phyloP scores from a whole-genome alignment of 1,140 invertebrate genomes.

The Chelonus insularis region DNA sequence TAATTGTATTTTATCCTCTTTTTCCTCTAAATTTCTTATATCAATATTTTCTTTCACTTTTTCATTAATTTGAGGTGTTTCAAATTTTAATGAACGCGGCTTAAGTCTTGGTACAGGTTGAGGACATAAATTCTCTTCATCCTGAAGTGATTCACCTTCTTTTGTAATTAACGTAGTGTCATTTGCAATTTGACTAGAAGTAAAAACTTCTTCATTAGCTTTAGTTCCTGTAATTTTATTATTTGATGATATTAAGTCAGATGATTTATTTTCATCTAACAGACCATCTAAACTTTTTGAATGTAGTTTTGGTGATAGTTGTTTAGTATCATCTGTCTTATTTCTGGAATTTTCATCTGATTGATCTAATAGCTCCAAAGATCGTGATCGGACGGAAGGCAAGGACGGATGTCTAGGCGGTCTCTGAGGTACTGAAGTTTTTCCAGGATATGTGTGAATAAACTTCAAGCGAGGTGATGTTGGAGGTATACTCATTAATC shows the following conservation, averaged over 20 bases:
- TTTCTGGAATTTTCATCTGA: slow-evolving; percentile 26
- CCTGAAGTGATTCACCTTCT: slow-evolving; percentile 31
- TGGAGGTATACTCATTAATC: slow-evolving; percentile 58
- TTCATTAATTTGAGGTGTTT: no score
- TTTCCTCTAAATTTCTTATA: no score
- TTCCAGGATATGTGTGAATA: slow-evolving; percentile 39
- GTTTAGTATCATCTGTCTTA: slow-evolving; percentile 34
- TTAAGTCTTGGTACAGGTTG: slow-evolving; percentile 28
- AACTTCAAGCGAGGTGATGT: slow-evolving; percentile 47
- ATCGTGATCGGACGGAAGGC: slow-evolving; percentile 39
- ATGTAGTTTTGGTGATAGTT: slow-evolving; percentile 54
- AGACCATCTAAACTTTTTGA: slow-evolving; percentile 73
- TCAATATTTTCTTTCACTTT: no score
- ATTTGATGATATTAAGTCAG: no score
- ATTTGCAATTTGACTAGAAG: no score
- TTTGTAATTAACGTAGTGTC: slow-evolving; percentile 14
- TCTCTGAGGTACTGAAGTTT: slow-evolving; percentile 38
- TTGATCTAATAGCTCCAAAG: slow-evolving; percentile 43
- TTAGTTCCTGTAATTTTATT: no score
- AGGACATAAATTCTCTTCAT: slow-evolving; percentile 34
- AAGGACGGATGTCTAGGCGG: slow-evolving; percentile 43
- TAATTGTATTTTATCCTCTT: neutral
- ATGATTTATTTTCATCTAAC: slow-evolving; percentile 43
- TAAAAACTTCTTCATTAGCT: no score
- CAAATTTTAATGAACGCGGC: neutral